Percentiles rank a stretch among this genome's conserved stretches.
These are phyloP conservation scores for Passerina amoena DNA, from an alignment of 2,113 vertebrate species.

Conservation along the genomic window DNA sequence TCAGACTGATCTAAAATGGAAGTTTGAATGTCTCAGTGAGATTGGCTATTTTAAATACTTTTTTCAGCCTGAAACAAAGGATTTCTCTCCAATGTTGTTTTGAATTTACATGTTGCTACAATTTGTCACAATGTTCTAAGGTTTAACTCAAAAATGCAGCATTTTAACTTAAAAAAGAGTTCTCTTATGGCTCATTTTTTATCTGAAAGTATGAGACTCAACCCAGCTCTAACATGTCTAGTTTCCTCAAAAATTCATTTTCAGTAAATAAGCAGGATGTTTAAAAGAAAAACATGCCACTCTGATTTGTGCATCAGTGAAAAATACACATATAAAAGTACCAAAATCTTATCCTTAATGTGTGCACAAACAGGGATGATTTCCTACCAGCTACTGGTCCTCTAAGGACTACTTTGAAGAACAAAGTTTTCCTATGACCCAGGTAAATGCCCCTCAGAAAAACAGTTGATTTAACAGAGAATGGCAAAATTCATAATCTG, in stretches of 20 bases:
- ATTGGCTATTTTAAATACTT: not conserved
- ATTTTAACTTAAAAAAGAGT: not conserved
- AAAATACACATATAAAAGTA: not conserved
- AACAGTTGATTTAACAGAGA: not conserved
- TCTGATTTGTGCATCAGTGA: not conserved
- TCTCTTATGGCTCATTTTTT: not conserved
- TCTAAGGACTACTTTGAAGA: not conserved
- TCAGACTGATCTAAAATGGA: not conserved
- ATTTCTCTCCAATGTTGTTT: not conserved
- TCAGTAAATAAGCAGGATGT: not conserved
- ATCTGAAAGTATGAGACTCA: not conserved
- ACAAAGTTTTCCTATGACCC: not conserved
- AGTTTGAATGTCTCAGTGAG: not conserved
- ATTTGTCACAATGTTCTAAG: not conserved
- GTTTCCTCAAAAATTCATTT: not conserved
- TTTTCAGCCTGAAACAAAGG: not conserved
- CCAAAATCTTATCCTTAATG: not conserved
- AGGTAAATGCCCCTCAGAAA: not conserved
- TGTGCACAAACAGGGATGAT: not conserved
- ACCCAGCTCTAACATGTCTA: not conserved
- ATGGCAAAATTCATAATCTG: not conserved
- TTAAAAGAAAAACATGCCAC: not conserved
- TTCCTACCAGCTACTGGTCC: not conserved
- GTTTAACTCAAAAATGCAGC: not conserved
- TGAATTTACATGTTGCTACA: not conserved